phyloP scores from a whole-genome alignment of 1,140 invertebrate species.

The Rhopalosiphum padi region DNA sequence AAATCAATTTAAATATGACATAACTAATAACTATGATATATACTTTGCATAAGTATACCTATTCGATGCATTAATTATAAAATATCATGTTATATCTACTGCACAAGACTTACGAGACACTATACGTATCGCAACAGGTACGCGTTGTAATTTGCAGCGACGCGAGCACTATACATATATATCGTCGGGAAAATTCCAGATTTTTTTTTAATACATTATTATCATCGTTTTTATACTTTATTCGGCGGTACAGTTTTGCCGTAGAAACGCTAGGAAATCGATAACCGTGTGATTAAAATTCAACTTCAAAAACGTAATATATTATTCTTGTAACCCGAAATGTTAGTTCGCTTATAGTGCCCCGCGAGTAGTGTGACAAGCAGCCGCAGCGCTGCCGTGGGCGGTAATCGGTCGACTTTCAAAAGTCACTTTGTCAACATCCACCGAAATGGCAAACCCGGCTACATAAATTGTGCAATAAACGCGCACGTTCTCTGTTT shows the following conservation, averaged over 20 bases:
- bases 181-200: neutral
- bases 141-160: too few species aligned
- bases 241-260: neutral
- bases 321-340: neutral
- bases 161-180: too few species aligned
- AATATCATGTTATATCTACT: neutral
- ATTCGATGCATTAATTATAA: neutral
- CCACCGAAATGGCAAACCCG: neutral
- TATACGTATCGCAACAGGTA: neutral
- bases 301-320: neutral
- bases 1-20: too few species aligned
- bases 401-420: neutral
- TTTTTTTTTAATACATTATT: neutral
- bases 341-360: neutral
- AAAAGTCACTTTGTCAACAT: conserved; percentile 4
- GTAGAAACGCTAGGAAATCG: neutral
- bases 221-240: neutral
- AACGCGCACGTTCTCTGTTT: neutral
- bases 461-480: neutral
- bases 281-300: neutral
- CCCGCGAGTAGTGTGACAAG: neutral
- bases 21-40: too few species aligned
- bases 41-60: neutral
- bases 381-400: neutral
- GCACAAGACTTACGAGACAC: neutral